Conservation (phyloP, 2,888 invertebrate species). For the Ypsolopha scabrella region DNA sequence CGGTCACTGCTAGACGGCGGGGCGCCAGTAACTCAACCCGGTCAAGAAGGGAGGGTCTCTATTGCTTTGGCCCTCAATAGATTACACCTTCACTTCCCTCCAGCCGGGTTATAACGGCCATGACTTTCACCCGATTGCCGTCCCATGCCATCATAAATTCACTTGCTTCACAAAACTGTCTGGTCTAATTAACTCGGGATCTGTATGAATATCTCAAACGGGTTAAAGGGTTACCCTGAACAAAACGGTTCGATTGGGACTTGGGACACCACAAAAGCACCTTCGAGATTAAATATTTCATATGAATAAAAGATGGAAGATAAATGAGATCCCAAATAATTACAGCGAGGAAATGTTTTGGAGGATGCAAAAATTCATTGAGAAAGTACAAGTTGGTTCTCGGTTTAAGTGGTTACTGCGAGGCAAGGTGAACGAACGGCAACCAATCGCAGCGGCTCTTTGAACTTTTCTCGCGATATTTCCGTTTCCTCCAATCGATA, state of each 20-base stretch:
- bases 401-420: neutral
- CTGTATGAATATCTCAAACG: slow-evolving; percentile 44
- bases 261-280: neutral
- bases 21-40: slow-evolving; percentile 48
- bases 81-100: slow-evolving; percentile 36
- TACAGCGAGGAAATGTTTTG: too few species aligned
- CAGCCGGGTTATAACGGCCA: slow-evolving; percentile 29
- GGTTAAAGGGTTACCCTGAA: neutral
- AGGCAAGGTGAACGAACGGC: slow-evolving; percentile 20
- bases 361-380: too few species aligned
- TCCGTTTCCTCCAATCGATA: slow-evolving; percentile 40
- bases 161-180: slow-evolving; percentile 34
- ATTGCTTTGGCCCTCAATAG: slow-evolving; percentile 40
- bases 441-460: slow-evolving; percentile 18
- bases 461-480: slow-evolving; percentile 33
- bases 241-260: neutral
- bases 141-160: slow-evolving; percentile 37
- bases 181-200: slow-evolving; percentile 47
- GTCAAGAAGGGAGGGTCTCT: slow-evolving; percentile 42
- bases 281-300: too few species aligned
- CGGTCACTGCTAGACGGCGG: slow-evolving; percentile 46
- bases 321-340: too few species aligned
- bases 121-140: slow-evolving; percentile 36
- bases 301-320: too few species aligned
- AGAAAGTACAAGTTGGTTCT: too few species aligned